phyloP scores from a whole-genome alignment of 35 echinoderm and acorn worm species.

The Nesometra sesokonis region DNA sequence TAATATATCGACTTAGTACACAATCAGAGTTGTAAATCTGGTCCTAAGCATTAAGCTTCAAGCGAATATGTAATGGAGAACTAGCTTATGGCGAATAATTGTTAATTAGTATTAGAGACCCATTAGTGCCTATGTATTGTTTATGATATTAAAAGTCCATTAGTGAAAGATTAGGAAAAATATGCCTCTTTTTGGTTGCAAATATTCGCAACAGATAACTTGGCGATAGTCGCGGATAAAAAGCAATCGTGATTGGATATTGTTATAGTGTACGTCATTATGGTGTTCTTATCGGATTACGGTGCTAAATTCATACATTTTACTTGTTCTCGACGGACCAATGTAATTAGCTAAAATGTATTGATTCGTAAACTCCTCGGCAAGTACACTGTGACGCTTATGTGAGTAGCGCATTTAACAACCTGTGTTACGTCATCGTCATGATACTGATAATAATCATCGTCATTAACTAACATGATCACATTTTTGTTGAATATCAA shows the following conservation, averaged over 20 bases:
- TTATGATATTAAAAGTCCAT: neutral
- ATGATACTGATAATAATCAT: no score
- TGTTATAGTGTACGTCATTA: neutral
- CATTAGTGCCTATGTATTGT: neutral
- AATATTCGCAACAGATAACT: neutral
- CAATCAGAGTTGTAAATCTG: neutral
- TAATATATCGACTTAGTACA: no score
- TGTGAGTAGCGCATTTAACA: no score
- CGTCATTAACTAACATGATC: no score
- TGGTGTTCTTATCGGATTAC: neutral
- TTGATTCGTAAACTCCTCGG: no score
- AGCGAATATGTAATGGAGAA: neutral
- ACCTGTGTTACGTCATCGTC: no score
- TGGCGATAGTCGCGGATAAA: no score
- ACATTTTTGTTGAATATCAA: no score
- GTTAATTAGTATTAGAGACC: neutral
- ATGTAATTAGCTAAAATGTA: neutral
- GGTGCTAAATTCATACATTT: neutral
- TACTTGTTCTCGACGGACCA: neutral
- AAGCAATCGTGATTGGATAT: neutral
- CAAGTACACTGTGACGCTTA: no score
- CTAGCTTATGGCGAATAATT: neutral
- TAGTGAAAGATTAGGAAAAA: neutral
- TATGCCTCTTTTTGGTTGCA: neutral
- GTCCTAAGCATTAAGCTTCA: neutral